These are phyloP conservation scores for Drosophila ananassae DNA, from an alignment of 1,140 invertebrate species.

Conservation along the genomic window DNA sequence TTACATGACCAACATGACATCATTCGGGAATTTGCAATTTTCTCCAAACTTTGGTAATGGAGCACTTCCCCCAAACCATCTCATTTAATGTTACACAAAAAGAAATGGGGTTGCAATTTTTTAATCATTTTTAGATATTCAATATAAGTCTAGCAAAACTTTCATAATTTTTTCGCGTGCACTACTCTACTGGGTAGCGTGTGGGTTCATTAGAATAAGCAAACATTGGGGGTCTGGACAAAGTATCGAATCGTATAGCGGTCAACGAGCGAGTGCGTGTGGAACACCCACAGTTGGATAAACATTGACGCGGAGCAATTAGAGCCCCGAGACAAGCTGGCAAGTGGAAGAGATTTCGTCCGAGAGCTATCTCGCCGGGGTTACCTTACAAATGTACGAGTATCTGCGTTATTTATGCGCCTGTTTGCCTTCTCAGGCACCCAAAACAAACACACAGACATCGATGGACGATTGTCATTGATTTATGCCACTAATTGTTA, in stretches of 20 bases:
- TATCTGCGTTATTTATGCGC: conserved; percentile 62
- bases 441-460: conserved; percentile 31
- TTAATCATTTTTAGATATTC: neutral
- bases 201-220: conserved; percentile 74
- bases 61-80: neutral
- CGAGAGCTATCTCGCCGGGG: conserved; percentile 8
- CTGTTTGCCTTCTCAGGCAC: conserved; percentile 60
- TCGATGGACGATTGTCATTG: conserved; percentile 64
- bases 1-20: conserved; percentile 73
- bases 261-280: conserved; percentile 65
- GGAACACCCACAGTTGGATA: conserved; percentile 77
- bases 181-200: conserved; percentile 5
- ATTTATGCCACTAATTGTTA: conserved; percentile 78
- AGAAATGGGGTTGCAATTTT: neutral
- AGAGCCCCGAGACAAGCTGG: conserved; percentile 61
- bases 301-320: conserved; percentile 76
- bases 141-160: neutral
- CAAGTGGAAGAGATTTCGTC: conserved; percentile 51
- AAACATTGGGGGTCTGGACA: conserved; percentile 43
- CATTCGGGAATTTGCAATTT: conserved; percentile 61
- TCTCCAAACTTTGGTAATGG: conserved; percentile 23
- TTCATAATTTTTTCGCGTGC: conserved; percentile 4
- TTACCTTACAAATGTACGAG: conserved; percentile 4
- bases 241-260: conserved; percentile 51
- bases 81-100: conserved; percentile 10